Evolutionary conservation across 2,888 invertebrate genomes (phyloP).

Genomic region (Diarsia brunnea): DNA sequence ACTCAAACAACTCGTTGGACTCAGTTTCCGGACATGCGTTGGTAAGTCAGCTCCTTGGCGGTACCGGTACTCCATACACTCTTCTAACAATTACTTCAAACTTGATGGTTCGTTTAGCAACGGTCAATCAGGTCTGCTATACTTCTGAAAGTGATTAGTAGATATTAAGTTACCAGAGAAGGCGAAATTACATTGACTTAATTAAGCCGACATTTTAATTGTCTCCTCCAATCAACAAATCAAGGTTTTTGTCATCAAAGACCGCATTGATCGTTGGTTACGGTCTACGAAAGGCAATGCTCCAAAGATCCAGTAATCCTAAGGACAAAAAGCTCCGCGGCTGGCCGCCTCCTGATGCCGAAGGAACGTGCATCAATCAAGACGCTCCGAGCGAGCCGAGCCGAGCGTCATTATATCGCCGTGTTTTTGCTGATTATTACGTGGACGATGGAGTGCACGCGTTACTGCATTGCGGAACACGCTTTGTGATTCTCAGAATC

Average conservation of each 20-base stretch:
- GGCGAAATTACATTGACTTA: neutral
- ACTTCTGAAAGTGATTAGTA: neutral
- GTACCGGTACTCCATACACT: neutral
- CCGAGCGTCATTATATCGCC: constrained; percentile 49
- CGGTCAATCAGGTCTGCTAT: neutral
- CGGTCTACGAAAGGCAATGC: constrained; percentile 21
- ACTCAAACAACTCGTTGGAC: constrained; percentile 94
- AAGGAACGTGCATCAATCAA: constrained; percentile 60
- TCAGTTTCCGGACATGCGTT: constrained; percentile 95
- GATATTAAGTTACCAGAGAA: neutral
- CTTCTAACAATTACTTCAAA: neutral
- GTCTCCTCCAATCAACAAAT: neutral
- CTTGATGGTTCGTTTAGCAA: neutral
- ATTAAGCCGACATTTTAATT: neutral
- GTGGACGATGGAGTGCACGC: constrained; percentile 36
- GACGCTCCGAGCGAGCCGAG: constrained; percentile 15
- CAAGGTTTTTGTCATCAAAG: constrained; percentile 17
- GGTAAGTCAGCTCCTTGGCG: constrained; percentile 88
- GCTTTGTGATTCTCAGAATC: constrained; percentile 46
- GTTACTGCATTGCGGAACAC: constrained; percentile 40
- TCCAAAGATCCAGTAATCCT: constrained; percentile 23
- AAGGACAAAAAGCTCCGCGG: constrained; percentile 34
- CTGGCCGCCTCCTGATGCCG: neutral
- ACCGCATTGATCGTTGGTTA: constrained; percentile 16
- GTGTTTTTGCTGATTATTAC: constrained; percentile 61